A percentile compares a stretch with the other conserved stretches of the same genome.
phyloP scores from a whole-genome alignment of 1,140 invertebrate genomes.

The Thrips palmi region DNA sequence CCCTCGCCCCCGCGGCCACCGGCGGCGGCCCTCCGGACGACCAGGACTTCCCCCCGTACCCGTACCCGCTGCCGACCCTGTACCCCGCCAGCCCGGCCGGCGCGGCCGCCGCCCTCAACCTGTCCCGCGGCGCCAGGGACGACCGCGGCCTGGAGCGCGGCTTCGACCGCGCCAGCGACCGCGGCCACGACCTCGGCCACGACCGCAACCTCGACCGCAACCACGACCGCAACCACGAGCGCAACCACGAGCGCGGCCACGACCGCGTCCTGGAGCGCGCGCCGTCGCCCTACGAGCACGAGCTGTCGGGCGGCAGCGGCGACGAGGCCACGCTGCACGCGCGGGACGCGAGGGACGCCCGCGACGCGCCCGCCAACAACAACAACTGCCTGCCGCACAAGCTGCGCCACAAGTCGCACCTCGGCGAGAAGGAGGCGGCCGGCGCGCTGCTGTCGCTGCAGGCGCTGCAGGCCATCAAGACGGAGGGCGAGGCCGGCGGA shows the following conservation, averaged over 20 bases:
- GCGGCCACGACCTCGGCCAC: too few species aligned
- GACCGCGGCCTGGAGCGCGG: too few species aligned
- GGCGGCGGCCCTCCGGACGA: too few species aligned
- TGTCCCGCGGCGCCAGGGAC: constrained; percentile 31
- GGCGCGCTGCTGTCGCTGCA: constrained; percentile 56
- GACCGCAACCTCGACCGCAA: too few species aligned
- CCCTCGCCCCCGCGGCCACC: constrained; percentile 21
- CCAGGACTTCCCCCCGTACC: too few species aligned
- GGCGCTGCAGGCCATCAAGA: constrained; percentile 64
- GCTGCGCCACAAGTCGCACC: constrained; percentile 76
- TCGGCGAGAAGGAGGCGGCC: constrained; percentile 72
- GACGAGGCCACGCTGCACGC: constrained; percentile 38
- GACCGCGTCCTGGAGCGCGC: constrained; percentile 26
- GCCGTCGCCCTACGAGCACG: constrained; percentile 45
- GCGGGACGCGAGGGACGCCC: too few species aligned
- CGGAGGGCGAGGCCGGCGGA: too few species aligned
- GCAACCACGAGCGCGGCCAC: constrained; percentile 24
- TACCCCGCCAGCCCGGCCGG: constrained; percentile 6
- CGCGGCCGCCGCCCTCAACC: constrained; percentile 33
- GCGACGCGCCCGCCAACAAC: constrained; percentile 19
- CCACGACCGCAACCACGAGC: too few species aligned
- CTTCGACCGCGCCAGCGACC: too few species aligned
- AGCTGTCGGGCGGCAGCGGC: constrained; percentile 49
- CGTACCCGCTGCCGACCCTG: too few species aligned
- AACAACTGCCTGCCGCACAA: constrained; percentile 67